Evolutionary conservation across 2,888 invertebrate genomes (phyloP), one percentile per base, ranked within the genome.

Genomic region (Lissocephala sabroskyi): DNA sequence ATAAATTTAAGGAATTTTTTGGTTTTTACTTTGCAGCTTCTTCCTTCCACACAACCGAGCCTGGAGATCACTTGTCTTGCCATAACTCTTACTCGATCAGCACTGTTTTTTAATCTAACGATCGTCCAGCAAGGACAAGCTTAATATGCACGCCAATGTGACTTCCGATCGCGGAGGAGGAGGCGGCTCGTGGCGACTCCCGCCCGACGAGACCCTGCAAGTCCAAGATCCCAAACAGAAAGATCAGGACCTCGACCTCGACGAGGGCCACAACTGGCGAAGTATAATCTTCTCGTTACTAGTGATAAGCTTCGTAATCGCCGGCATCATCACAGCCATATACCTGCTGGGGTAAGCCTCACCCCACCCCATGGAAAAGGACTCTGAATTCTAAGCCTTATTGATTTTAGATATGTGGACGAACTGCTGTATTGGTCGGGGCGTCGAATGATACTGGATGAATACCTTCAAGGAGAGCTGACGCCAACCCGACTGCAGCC

Each of bases 181-280:
- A 11, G 87, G 88, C 14, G 88, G 88, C 85, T 92, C 93, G 85
- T 95, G 95, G 95, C 92, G 94, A 86, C 89, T 94, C 86, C 94
- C 94, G 86, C 94, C 94, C 83, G 95, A 95, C 88, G 94, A 95
- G 88, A 94, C 94, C 76, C 89, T 95, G 76, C 94, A 94, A 87
- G 94, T 95, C 85, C 93, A 91, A 87, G 94, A 93, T 88, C 91
- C 93, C 83, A 92, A 94, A 86, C 89, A 90, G 85, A 94, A 94
- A 86, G 90, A 91, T 83, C 92, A 93, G 85, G 89, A 94, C 84
- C 87, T 88, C 75, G 91, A 93, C 84, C 88, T 89, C 62, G 91
- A 89, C 68, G 93, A 93, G 85, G 93, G 94, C 60, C 92, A 94
- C 87, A 94, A 94, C 85, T 94, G 94, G 94, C 90, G 91, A 85